These are phyloP conservation scores for Galagoides demidoff DNA, from an alignment of 2,797 vertebrate species.

Conservation along the genomic window DNA sequence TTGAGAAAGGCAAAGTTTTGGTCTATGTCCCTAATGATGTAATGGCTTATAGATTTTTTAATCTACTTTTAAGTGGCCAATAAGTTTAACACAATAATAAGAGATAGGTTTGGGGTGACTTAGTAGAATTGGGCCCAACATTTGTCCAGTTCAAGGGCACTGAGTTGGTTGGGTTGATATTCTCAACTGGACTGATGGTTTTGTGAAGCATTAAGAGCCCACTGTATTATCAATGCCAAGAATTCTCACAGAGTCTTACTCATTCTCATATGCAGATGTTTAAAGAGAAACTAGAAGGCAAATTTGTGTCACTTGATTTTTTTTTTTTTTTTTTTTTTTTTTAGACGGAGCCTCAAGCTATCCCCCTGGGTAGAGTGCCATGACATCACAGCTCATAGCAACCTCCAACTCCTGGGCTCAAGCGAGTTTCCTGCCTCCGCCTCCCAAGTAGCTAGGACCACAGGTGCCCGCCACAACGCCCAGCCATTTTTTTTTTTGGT, in stretches of 20 bases:
- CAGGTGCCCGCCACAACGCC: no score
- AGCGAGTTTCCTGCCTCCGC: no score
- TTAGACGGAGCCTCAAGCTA: no score
- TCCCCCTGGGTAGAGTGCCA: no score
- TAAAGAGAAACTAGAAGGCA: background rate
- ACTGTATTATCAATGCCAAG: background rate
- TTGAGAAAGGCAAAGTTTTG: slow-evolving; percentile 13
- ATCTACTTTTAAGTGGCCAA: background rate
- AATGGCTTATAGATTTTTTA: background rate
- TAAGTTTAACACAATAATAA: background rate
- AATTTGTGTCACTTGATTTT: background rate
- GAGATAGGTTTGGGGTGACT: background rate
- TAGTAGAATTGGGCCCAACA: background rate
- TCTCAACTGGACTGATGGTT: background rate
- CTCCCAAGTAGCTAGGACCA: no score
- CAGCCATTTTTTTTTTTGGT: no score
- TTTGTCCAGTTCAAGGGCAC: background rate
- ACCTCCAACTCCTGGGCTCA: no score
- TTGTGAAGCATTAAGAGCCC: background rate
- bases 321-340: no score
- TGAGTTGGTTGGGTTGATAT: background rate
- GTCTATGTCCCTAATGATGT: background rate
- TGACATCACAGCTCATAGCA: no score
- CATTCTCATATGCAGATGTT: background rate
- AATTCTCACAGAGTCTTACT: background rate